Evolutionary conservation across 2,113 vertebrate genomes (phyloP).

Genomic region (Prionailurus bengalensis): DNA sequence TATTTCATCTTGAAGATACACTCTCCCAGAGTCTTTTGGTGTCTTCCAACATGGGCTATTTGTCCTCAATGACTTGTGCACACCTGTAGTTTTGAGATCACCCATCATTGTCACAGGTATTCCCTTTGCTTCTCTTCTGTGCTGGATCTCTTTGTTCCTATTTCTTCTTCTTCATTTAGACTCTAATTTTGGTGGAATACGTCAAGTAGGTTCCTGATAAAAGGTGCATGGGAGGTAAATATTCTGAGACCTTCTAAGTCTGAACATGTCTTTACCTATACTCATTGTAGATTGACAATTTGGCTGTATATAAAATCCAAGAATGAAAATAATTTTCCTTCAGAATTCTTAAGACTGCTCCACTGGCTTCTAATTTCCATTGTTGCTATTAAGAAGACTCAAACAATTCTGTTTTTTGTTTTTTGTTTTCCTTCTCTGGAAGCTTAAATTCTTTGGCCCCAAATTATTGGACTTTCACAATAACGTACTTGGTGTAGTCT

Average conservation of each 20-base stretch:
- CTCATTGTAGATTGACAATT: not conserved
- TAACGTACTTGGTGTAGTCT: not conserved
- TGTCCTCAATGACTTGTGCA: not conserved
- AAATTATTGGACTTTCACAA: not conserved
- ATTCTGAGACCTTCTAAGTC: not conserved
- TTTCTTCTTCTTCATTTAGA: not conserved
- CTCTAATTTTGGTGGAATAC: not conserved
- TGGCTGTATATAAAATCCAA: not conserved
- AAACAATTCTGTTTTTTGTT: not conserved
- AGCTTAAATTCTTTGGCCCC: not conserved
- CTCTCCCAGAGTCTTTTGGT: not conserved
- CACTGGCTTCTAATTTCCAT: not conserved
- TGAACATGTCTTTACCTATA: not conserved
- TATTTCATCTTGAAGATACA: not conserved
- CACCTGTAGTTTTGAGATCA: not conserved
- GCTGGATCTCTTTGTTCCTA: not conserved
- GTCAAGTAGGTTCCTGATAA: not conserved
- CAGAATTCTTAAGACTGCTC: not conserved
- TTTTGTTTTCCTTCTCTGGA: not conserved
- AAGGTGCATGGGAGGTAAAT: not conserved
- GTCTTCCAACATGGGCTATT: not conserved
- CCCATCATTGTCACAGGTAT: not conserved
- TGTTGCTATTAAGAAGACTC: not conserved
- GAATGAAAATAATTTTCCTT: constrained; percentile 7
- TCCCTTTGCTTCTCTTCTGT: not conserved